These are phyloP conservation scores for Xiphophorus hellerii DNA, from an alignment of 2,113 vertebrate species.

Conservation along the genomic window DNA sequence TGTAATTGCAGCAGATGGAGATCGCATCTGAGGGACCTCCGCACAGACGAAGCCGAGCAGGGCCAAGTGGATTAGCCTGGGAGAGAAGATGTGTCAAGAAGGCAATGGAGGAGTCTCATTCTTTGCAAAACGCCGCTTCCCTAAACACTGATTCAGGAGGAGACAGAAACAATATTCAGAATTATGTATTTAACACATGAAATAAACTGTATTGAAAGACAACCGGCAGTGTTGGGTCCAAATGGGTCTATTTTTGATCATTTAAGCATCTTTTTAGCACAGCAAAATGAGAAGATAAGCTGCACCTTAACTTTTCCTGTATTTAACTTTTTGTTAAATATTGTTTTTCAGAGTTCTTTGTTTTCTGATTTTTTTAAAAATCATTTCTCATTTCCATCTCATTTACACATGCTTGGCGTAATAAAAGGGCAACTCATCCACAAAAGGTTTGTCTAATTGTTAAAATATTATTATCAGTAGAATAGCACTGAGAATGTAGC, in stretches of 20 bases:
- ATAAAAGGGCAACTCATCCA: too few species aligned
- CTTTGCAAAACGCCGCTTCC: constrained; percentile 19
- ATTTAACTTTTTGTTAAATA: too few species aligned
- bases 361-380: too few species aligned
- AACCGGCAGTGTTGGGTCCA: not conserved
- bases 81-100: constrained; percentile 60
- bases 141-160: constrained; percentile 11
- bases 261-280: not conserved
- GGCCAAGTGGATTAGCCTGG: constrained; percentile 73
- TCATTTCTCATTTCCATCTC: too few species aligned
- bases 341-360: too few species aligned
- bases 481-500: not conserved
- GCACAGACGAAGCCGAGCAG: constrained; percentile 58
- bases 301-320: too few species aligned
- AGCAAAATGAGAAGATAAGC: too few species aligned
- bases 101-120: constrained; percentile 1
- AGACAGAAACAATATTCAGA: not conserved
- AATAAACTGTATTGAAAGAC: not conserved
- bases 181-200: not conserved
- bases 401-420: too few species aligned
- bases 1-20: constrained; percentile 79
- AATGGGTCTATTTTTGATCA: not conserved
- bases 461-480: not conserved
- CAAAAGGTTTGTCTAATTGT: not conserved
- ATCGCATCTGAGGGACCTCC: constrained; percentile 68